Base-by-base conservation (phyloP, 2,888 invertebrate genomes). In the Perithous albicinctus region DNA sequence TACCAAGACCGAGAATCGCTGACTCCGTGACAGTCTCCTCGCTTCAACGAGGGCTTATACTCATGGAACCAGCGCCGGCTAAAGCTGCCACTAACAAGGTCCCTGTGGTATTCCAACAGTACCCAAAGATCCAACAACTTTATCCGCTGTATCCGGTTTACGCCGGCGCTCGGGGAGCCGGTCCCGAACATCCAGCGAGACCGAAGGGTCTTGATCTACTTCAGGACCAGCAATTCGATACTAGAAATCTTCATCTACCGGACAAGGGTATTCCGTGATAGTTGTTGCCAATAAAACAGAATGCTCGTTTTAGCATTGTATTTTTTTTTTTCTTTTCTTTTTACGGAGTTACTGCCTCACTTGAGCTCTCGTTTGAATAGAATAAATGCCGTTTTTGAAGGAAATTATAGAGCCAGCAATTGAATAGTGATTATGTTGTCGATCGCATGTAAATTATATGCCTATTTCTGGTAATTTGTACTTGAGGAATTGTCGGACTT, bases 41-140 rank as follows among this genome's bases (percentile, higher is more conserved):
- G 23, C 89, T 91, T 12, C 92, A 93, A 63, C 88, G 92, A 20
- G 92, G 92, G 0, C 85, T 92, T 54, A 93, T 93, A 35, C 89
- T 93, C 38, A 87, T 93, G 87, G 92, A 93, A 67, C 92, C 92
- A 18, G 77, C 80, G 1, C 89, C 93, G 0, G 90, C 91, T 3
- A 91, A 93, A 82, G 87, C 91, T n/a, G 88, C 89, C 35, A 89
- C 90, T 70, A 90, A 90, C 83, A 95, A 95, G 91, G 95, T 96
- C 92, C 96, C 96, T 20, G 95, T 94, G 87, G 94, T 96, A 76
- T 96, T 96, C 93, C 95, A 96, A 91, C 95, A 95, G 88, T 96
- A 96, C 91, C 95, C 95, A 85, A 96, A 96, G 93, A 96, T 96
- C 85, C 96, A 96, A 91, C 95, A 96, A 88, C 96, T 97, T 86